Evolutionary conservation across 2,888 invertebrate species (phyloP).

Genomic region (Hirtodrosophila cameraria): DNA sequence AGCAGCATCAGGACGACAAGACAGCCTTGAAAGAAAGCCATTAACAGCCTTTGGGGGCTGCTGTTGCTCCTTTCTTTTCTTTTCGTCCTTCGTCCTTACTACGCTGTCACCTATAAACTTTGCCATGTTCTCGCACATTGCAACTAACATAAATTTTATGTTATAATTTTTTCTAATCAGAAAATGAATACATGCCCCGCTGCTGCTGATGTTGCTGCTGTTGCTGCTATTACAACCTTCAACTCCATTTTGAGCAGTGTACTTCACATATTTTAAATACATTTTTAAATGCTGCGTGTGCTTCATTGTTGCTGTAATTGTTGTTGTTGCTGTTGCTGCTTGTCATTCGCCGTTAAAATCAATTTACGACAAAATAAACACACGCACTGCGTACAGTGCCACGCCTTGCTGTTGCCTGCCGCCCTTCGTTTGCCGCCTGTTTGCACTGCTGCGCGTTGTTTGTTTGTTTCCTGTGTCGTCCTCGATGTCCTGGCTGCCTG

Average conservation of each 20-base stretch:
- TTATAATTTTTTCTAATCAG: constrained; percentile 77
- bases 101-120: constrained; percentile 45
- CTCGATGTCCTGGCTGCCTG: constrained; percentile 7
- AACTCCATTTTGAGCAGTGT: constrained; percentile 43
- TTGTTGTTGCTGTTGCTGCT: constrained; percentile 52
- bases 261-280: no score
- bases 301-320: constrained; percentile 29
- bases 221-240: no score
- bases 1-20: constrained; percentile 16
- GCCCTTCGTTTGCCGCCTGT: constrained; percentile 42
- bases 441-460: constrained; percentile 67
- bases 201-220: neutral
- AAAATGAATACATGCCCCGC: constrained; percentile 59
- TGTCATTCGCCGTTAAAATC: constrained; percentile 78
- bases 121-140: constrained; percentile 49
- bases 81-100: neutral
- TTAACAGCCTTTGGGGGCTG: constrained; percentile 65
- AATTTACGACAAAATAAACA: constrained; percentile 79
- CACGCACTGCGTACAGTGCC: constrained; percentile 51
- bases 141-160: constrained; percentile 74
- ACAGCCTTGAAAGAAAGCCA: constrained; percentile 70
- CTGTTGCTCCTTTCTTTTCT: constrained; percentile 25
- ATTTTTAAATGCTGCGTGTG: constrained; percentile 70
- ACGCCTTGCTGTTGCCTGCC: constrained; percentile 10
- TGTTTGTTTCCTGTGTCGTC: constrained; percentile 68